These are phyloP conservation scores for Sebastes miniatus DNA, from an alignment of 2,797 vertebrate genomes.

Conservation along the genomic window DNA sequence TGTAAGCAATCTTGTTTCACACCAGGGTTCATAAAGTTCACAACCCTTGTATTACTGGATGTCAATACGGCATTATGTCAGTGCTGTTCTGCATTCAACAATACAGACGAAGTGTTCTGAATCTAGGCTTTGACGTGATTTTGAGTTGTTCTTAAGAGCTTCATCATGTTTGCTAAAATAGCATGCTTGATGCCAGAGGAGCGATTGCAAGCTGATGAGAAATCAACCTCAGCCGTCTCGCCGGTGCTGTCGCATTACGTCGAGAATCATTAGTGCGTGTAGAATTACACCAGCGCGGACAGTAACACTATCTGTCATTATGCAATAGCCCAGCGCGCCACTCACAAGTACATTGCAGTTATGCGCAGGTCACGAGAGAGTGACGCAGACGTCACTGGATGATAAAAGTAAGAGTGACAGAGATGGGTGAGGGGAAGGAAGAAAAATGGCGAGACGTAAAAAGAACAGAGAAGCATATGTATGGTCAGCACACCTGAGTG, in stretches of 20 bases:
- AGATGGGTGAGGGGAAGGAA: not conserved
- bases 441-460: not conserved
- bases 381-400: conserved; percentile 5
- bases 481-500: not conserved
- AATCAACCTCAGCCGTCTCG: conserved; percentile 7
- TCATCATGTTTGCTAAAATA: not conserved
- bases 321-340: conserved; percentile 25
- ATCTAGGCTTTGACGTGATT: not conserved
- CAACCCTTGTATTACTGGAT: not conserved
- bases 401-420: not conserved
- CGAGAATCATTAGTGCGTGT: conserved; percentile 41
- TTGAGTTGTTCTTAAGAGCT: not conserved
- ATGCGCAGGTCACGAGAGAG: conserved; percentile 30
- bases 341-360: conserved; percentile 25
- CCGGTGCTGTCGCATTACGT: not conserved
- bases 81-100: not conserved
- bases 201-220: conserved; percentile 1
- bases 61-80: not conserved
- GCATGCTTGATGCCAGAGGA: not conserved
- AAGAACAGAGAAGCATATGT: not conserved
- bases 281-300: conserved; percentile 47
- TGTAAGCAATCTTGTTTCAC: not conserved
- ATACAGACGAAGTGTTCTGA: not conserved
- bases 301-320: conserved; percentile 54
- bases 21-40: conserved; percentile 10